These are phyloP conservation scores for Elachura formosa DNA, from an alignment of 2,113 vertebrate species.

Conservation along the genomic window DNA sequence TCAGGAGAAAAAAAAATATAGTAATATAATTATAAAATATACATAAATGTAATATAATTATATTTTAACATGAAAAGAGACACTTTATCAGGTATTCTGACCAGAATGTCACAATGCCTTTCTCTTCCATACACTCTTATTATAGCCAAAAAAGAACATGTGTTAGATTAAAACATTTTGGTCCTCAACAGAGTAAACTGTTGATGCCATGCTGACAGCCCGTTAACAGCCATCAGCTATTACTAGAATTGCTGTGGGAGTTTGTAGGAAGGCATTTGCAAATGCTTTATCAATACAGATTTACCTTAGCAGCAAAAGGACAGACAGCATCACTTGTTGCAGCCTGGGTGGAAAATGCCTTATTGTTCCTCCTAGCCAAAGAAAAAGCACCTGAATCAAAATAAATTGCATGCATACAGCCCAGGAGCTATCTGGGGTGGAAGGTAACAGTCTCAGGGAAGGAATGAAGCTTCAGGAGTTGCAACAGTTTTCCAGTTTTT, in stretches of 20 bases:
- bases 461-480: neutral
- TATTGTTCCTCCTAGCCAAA: neutral
- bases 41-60: neutral
- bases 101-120: neutral
- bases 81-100: neutral
- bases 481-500: neutral
- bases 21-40: neutral
- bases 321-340: neutral
- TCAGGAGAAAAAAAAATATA: neutral
- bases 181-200: neutral
- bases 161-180: neutral
- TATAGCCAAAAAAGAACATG: neutral
- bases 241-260: neutral
- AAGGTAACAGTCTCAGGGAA: neutral
- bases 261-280: neutral
- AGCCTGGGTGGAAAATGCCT: neutral
- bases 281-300: neutral
- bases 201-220: neutral
- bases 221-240: neutral
- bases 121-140: neutral
- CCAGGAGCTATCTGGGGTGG: neutral
- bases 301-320: neutral
- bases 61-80: neutral
- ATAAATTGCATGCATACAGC: neutral
- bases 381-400: neutral